phyloP scores from a whole-genome alignment of 1,140 invertebrate genomes.

The Geopemphigus sp. region DNA sequence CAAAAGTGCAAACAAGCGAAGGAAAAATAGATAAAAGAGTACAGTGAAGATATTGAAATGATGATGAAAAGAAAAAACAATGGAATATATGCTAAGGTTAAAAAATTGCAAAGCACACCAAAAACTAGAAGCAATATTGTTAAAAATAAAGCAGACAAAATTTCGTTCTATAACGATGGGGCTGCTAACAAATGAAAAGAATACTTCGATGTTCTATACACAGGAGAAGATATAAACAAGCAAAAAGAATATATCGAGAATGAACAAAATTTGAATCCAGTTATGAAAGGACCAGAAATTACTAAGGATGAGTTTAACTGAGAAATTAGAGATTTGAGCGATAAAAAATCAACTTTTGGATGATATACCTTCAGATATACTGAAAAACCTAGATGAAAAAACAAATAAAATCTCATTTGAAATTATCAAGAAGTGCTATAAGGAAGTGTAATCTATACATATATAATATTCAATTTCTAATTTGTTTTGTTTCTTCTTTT shows the following conservation, averaged over 20 bases:
- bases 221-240: conserved; percentile 21
- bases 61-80: conserved; percentile 48
- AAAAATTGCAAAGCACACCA: conserved; percentile 51
- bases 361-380: conserved; percentile 43
- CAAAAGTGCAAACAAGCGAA: neutral
- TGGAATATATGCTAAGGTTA: conserved; percentile 36
- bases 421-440: conserved; percentile 36
- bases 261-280: conserved; percentile 14
- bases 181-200: conserved; percentile 51
- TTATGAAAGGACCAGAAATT: conserved; percentile 25
- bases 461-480: too few species aligned
- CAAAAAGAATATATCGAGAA: conserved; percentile 28
- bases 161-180: conserved; percentile 45
- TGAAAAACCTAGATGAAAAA: conserved; percentile 42
- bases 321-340: conserved; percentile 17
- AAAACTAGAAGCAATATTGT: conserved; percentile 50
- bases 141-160: conserved; percentile 48
- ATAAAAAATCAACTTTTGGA: conserved; percentile 40
- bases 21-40: conserved; percentile 44
- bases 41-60: conserved; percentile 36
- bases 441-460: too few species aligned
- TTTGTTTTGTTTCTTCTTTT: too few species aligned
- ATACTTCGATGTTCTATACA: conserved; percentile 49
- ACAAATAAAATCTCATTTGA: conserved; percentile 34
- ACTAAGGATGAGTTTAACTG: conserved; percentile 15